Evolutionary conservation across 1,140 invertebrate genomes (phyloP).

Genomic region (Acyrthosiphon pisum): DNA sequence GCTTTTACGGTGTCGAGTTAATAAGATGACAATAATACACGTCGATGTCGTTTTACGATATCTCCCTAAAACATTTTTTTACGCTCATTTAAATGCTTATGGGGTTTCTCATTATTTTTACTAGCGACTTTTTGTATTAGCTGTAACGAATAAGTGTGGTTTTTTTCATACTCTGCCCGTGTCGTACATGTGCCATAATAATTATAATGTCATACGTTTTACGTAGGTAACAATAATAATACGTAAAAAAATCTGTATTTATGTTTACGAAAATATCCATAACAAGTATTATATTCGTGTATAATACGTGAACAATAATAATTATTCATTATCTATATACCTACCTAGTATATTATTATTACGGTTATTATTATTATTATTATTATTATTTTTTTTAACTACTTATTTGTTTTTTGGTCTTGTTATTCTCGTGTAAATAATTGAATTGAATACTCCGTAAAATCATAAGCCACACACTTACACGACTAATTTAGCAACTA

Average conservation of each 20-base stretch:
- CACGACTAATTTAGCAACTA: neutral
- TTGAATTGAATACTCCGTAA: neutral
- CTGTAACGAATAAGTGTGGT: neutral
- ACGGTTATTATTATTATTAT: too few relatives aligned
- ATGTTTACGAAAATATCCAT: neutral
- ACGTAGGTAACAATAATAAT: neutral
- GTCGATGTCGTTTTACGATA: neutral
- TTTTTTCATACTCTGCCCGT: neutral
- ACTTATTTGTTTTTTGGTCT: neutral
- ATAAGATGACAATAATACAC: slow-evolving; percentile 34
- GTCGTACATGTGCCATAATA: slow-evolving; percentile 27
- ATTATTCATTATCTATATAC: neutral
- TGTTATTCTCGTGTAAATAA: neutral
- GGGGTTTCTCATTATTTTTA: neutral
- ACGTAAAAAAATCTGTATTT: neutral
- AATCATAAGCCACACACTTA: neutral
- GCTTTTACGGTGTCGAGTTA: neutral
- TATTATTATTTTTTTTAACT: neutral
- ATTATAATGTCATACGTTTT: neutral
- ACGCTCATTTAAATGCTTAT: slow-evolving; percentile 29
- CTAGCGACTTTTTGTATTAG: neutral
- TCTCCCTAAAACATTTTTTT: neutral
- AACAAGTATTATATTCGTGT: neutral
- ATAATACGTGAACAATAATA: neutral
- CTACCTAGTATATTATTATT: neutral